Percentiles rank a stretch among this genome's conserved stretches.
These are phyloP conservation scores for Gouania willdenowi DNA, from an alignment of 2,797 vertebrate genomes.

Conservation along the genomic window DNA sequence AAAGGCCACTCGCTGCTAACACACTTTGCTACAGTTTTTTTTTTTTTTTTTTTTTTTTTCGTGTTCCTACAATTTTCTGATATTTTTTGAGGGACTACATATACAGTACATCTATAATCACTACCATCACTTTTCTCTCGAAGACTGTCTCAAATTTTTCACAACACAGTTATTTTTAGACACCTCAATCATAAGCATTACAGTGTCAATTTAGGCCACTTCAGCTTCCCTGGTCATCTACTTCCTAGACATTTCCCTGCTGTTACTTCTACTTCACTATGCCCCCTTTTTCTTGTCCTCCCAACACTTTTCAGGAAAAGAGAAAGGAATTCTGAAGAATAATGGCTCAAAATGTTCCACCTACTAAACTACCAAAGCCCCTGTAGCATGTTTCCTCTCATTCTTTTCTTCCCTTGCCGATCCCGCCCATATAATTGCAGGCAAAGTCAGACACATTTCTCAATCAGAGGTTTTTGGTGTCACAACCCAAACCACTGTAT, in stretches of 20 bases:
- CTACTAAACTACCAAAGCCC: constrained; percentile 68
- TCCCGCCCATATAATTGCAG: constrained; percentile 72
- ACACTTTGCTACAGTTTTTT: too few relatives aligned
- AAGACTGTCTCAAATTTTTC: constrained; percentile 12
- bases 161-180: constrained; percentile 23
- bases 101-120: constrained; percentile 13
- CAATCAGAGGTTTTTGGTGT: constrained; percentile 76
- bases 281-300: too few relatives aligned
- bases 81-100: constrained; percentile 16
- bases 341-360: constrained; percentile 51
- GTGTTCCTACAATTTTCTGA: constrained; percentile 19
- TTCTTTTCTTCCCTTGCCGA: constrained; percentile 16
- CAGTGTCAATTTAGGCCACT: constrained; percentile 47
- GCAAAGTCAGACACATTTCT: constrained; percentile 77
- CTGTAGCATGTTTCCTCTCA: constrained; percentile 48
- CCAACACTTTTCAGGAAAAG: constrained; percentile 43
- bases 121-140: constrained; percentile 11
- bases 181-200: constrained; percentile 26
- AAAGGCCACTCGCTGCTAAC: too few relatives aligned
- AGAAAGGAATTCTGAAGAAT: constrained; percentile 9
- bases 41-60: too few relatives aligned
- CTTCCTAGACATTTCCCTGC: constrained; percentile 41
- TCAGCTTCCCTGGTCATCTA: constrained; percentile 42
- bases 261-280: constrained; percentile 34
- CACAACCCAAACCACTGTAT: constrained; percentile 78